Base-by-base conservation (phyloP, 2,797 vertebrate species). In the Tenualosa thibaudeaui region DNA sequence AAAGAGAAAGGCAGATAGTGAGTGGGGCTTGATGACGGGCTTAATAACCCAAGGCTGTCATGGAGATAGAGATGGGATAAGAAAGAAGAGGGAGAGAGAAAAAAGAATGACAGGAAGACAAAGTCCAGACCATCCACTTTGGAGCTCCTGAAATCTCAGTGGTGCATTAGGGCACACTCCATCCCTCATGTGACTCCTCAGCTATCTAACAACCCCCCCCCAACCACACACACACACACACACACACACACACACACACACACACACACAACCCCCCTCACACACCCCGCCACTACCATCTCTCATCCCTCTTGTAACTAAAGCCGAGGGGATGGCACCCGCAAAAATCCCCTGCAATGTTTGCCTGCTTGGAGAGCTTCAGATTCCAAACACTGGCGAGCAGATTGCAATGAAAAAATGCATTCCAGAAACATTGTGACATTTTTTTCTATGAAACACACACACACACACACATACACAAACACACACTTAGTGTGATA, bases 121-220 rank as follows among this genome's bases (percentile, higher is more conserved):
- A 88, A 86, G 87, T 91, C 87, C 86, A 86, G 89, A 91, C 89
- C 86, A 84, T 89, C 85, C 89, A 87, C 22, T 56, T 86, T 87
- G 89, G 86, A 90, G 86, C 5, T 51, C 82, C 81, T 40, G n/a
- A 88, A 89, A 85, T 87, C 87, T 89, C 37, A 81, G 68, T 85
- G 87, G 89, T 90, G 84, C 81, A 68, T 88, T 88, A 86, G 87
- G 84, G 82, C 86, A 86, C 82, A 83, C 85, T 86, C 84, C 85
- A 84, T 87, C 62, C 87, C 87, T 86, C 85, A 49, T 62, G 62
- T 85, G 83, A 90, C 88, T 88, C 85, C 68, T 43, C 84, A 89
- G 82, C 84, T 81, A 89, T 90, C 86, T 88, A 89, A 46, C 22
- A 51, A 51, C 26, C 13, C 51, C 5, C 43, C 17, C 22, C 6